Evolutionary conservation across 2,888 invertebrate species (phyloP).

Genomic region (Gymnoscelis rufifasciata): DNA sequence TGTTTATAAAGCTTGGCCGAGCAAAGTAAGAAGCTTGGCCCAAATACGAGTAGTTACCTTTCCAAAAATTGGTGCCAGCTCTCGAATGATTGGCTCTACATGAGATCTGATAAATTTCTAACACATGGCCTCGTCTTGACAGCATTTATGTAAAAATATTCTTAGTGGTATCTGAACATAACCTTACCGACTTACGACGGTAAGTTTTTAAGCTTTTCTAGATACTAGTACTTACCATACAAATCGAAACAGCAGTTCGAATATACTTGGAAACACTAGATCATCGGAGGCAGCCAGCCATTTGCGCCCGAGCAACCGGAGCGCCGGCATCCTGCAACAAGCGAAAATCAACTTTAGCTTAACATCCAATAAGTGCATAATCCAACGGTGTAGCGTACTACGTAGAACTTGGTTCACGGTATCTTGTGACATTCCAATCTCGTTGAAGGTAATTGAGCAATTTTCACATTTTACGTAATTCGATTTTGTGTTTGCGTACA

Average conservation of each 20-base stretch:
- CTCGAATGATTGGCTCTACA: too few relatives aligned
- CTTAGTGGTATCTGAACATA: too few relatives aligned
- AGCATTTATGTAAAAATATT: too few relatives aligned
- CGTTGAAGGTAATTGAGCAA: conserved; percentile 19
- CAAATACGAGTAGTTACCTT: too few relatives aligned
- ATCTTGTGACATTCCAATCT: conserved; percentile 9
- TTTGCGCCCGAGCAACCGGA: conserved; percentile 91
- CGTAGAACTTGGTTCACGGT: conserved; percentile 8
- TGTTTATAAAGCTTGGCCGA: too few relatives aligned
- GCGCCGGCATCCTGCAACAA: conserved; percentile 88
- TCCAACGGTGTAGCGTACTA: background rate
- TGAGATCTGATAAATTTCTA: too few relatives aligned
- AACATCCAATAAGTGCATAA: conserved; percentile 4
- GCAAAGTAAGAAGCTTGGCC: too few relatives aligned
- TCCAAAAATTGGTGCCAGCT: too few relatives aligned
- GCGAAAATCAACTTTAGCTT: conserved; percentile 7
- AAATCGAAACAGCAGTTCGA: conserved; percentile 85
- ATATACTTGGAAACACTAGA: conserved; percentile 91
- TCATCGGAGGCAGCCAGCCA: conserved; percentile 96
- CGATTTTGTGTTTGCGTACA: conserved; percentile 15
- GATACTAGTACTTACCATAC: conserved; percentile 76
- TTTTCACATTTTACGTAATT: conserved; percentile 30
- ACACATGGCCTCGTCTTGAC: too few relatives aligned
- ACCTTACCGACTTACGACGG: too few relatives aligned
- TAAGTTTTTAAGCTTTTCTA: too few relatives aligned